Conservation (phyloP, 1,140 invertebrate species). For the Plutomurus gul region DNA sequence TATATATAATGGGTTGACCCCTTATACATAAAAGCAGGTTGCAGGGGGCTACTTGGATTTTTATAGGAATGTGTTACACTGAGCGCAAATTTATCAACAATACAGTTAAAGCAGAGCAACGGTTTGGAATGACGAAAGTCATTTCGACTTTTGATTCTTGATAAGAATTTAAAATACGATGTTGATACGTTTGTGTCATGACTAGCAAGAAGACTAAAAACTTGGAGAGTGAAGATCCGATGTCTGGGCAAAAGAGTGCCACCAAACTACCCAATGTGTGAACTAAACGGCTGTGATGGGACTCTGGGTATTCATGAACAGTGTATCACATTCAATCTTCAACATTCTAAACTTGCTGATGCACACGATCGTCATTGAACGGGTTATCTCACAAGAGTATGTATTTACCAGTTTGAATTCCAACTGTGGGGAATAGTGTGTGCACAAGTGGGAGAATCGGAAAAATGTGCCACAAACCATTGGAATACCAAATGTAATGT, state of each 20-base stretch:
- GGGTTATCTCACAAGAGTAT: not conserved
- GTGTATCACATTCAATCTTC: constrained; percentile 10
- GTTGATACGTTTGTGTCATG: constrained; percentile 6
- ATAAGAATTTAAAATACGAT: constrained; percentile 28
- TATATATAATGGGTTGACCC: not conserved
- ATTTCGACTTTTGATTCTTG: constrained; percentile 23
- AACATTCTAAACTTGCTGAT: constrained; percentile 11
- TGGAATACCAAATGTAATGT: not conserved
- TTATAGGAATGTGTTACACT: not conserved
- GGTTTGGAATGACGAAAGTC: not conserved
- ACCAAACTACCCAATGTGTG: not conserved
- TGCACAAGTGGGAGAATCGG: no score
- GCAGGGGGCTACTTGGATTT: not conserved
- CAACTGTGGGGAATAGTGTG: no score
- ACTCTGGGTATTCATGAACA: constrained; percentile 11
- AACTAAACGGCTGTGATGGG: not conserved
- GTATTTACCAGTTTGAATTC: not conserved
- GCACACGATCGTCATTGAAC: constrained; percentile 20
- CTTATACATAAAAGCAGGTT: not conserved
- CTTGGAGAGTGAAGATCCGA: not conserved
- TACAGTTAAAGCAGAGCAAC: constrained; percentile 15
- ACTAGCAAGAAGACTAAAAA: not conserved
- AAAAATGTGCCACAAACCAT: constrained; percentile 15
- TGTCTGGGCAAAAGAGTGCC: no score
- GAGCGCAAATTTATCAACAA: not conserved